These are phyloP conservation scores for Turnix velox DNA, from an alignment of 2,113 vertebrate species.

Conservation along the genomic window DNA sequence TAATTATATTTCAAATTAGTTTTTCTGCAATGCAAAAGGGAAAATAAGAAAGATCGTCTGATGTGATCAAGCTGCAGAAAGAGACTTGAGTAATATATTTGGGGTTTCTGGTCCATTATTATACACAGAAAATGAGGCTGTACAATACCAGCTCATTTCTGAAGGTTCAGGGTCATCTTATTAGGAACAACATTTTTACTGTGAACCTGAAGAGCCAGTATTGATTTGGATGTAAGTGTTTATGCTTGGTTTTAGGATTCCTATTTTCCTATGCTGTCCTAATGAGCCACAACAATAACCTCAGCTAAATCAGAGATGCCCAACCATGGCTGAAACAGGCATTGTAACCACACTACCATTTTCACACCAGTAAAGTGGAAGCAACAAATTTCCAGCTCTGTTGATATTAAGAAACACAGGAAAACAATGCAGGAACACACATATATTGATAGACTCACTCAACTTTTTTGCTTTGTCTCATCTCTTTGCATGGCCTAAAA, in stretches of 20 bases:
- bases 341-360: neutral
- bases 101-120: neutral
- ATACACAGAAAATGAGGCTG: constrained; percentile 13
- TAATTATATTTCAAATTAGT: constrained; percentile 66
- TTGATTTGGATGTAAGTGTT: constrained; percentile 24
- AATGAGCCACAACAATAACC: constrained; percentile 22
- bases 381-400: neutral
- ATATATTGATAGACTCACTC: neutral
- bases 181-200: constrained; percentile 49
- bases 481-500: neutral
- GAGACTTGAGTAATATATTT: neutral
- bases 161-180: constrained; percentile 38
- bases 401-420: neutral
- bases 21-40: constrained; percentile 49
- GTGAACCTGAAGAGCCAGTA: neutral
- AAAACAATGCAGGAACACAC: neutral
- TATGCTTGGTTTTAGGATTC: neutral
- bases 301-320: constrained; percentile 1
- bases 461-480: neutral
- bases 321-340: neutral
- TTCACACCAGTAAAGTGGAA: neutral
- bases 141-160: constrained; percentile 18
- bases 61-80: constrained; percentile 1
- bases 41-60: constrained; percentile 36
- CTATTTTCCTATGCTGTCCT: neutral